These are phyloP conservation scores for Turnix velox DNA, from an alignment of 2,113 vertebrate genomes.

Conservation along the genomic window DNA sequence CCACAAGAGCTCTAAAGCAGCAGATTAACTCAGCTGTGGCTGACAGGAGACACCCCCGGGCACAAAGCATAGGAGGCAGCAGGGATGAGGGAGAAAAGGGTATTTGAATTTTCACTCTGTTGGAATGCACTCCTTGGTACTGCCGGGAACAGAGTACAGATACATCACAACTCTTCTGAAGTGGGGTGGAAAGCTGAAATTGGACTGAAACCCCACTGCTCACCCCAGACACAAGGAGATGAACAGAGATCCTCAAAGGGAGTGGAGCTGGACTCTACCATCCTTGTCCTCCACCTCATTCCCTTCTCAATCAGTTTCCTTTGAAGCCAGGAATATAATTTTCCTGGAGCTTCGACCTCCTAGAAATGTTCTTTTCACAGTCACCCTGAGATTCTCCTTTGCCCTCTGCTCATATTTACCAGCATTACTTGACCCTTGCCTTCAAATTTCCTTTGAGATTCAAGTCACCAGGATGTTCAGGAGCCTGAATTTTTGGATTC, in stretches of 20 bases:
- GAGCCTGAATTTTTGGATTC: background rate
- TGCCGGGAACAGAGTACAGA: background rate
- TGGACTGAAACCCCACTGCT: background rate
- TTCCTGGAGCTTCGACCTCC: background rate
- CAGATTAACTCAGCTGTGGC: background rate
- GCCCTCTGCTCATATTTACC: background rate
- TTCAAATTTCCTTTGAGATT: background rate
- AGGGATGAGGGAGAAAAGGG: background rate
- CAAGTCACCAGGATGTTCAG: background rate
- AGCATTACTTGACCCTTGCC: background rate
- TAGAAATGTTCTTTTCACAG: background rate
- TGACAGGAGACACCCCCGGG: background rate
- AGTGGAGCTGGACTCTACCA: background rate
- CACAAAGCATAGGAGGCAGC: background rate
- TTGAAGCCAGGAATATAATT: background rate
- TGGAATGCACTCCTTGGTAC: background rate
- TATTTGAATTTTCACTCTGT: background rate
- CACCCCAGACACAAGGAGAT: background rate
- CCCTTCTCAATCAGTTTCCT: background rate
- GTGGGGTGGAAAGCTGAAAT: background rate
- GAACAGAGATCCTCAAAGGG: accelerated
- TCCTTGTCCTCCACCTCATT: background rate
- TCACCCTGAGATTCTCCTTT: background rate
- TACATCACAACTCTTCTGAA: background rate
- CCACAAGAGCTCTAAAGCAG: background rate